Percentiles rank a stretch among this genome's conserved stretches.
Conservation (phyloP, 1,140 invertebrate species). For the Odontomachus brunneus region DNA sequence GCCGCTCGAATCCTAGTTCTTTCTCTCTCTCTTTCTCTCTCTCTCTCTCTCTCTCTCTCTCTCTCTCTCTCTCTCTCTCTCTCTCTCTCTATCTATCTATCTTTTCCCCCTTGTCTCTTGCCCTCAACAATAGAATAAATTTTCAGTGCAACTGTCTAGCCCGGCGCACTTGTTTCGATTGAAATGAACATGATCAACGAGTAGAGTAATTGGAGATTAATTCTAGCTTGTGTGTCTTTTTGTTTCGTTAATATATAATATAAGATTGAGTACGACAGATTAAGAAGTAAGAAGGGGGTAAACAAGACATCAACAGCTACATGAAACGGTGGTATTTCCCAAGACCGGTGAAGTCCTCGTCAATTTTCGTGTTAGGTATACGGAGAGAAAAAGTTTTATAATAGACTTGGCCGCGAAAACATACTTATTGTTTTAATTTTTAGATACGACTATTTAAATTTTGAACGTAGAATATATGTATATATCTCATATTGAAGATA, state of each 20-base stretch:
- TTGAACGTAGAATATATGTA: no score
- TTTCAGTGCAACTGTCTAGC: constrained; percentile 33
- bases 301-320: no score
- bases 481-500: no score
- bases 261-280: constrained; percentile 18
- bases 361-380: neutral
- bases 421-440: no score
- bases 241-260: constrained; percentile 16
- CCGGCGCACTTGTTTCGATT: constrained; percentile 45
- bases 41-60: no score
- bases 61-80: neutral
- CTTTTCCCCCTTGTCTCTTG: no score
- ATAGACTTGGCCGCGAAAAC: no score
- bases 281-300: no score
- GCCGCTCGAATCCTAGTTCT: neutral
- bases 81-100: no score
- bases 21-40: neutral
- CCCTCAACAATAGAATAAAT: constrained; percentile 11
- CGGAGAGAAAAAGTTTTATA: no score
- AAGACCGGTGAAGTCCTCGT: neutral
- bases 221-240: constrained; percentile 24
- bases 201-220: constrained; percentile 28
- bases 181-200: constrained; percentile 16
- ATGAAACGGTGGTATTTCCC: neutral
- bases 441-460: no score